Percentiles rank a stretch among this genome's conserved stretches.
phyloP scores from a whole-genome alignment of 37 sponge, comb jelly and placozoan species.

The Ianthella basta region DNA sequence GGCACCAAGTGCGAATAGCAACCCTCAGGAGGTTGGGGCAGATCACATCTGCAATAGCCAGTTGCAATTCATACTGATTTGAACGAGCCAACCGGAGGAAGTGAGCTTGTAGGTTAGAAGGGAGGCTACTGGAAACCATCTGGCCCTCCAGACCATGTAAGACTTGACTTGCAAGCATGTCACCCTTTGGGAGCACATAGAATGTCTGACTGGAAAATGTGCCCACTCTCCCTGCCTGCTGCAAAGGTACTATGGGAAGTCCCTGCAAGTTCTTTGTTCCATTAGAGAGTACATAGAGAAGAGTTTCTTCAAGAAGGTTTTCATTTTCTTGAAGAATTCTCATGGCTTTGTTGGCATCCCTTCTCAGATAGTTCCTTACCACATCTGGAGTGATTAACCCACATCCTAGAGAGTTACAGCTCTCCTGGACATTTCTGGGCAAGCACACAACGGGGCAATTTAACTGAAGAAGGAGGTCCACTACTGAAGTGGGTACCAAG shows the following conservation, averaged over 20 bases:
- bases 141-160: constrained; percentile 1
- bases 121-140: background rate
- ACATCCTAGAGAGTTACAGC: background rate
- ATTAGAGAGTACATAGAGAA: constrained; percentile 20
- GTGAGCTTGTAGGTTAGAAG: background rate
- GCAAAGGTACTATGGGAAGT: constrained; percentile 46
- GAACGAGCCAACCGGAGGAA: background rate
- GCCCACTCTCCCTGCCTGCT: constrained; percentile 5
- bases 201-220: constrained; percentile 6
- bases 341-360: background rate
- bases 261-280: constrained; percentile 6
- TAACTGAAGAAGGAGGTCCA: constrained; percentile 22
- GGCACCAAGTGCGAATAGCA: constrained; percentile 46
- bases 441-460: constrained; percentile 38
- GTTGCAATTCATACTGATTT: constrained; percentile 1
- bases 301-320: constrained; percentile 36
- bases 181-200: constrained; percentile 9
- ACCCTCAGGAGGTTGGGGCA: constrained; percentile 16
- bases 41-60: constrained; percentile 17
- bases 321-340: background rate
- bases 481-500: constrained; percentile 4
- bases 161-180: background rate
- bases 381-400: constrained; percentile 32
- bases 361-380: constrained; percentile 14
- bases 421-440: constrained; percentile 27